Percentiles rank a stretch among this genome's conserved stretches.
phyloP scores from a whole-genome alignment of 2,113 vertebrate genomes.

The Cygnus atratus region DNA sequence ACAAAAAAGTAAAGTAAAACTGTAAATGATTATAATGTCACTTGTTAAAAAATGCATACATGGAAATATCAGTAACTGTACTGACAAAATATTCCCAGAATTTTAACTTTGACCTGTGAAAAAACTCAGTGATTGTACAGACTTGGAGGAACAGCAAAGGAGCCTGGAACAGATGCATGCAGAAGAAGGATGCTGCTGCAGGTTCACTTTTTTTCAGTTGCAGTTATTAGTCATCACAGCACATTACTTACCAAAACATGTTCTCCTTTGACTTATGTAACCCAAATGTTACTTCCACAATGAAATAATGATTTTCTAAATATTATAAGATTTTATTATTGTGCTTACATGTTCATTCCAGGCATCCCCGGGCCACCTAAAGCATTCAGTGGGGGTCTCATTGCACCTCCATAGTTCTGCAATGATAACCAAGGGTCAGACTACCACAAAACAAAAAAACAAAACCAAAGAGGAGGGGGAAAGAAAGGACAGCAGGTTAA shows the following conservation, averaged over 20 bases:
- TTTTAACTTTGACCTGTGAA: not conserved
- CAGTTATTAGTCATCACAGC: not conserved
- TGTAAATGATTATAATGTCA: not conserved
- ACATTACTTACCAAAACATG: not conserved
- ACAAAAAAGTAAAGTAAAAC: not conserved
- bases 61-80: not conserved
- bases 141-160: not conserved
- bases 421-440: conserved; percentile 88
- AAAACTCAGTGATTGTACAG: not conserved
- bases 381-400: conserved; percentile 97
- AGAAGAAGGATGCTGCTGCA: not conserved
- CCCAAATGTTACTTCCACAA: not conserved
- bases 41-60: not conserved
- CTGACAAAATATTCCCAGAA: not conserved
- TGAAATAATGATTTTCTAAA: not conserved
- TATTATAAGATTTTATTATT: conserved; percentile 25
- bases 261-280: not conserved
- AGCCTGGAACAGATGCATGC: not conserved
- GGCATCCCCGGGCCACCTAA: conserved; percentile 97
- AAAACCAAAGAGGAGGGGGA: conserved; percentile 84
- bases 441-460: conserved; percentile 87
- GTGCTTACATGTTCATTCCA: conserved; percentile 95
- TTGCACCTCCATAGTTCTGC: conserved; percentile 96
- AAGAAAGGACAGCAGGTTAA: conserved; percentile 87
- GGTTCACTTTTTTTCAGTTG: not conserved